Evolutionary conservation across 2,797 vertebrate genomes (phyloP).

Genomic region (Lemur catta): DNA sequence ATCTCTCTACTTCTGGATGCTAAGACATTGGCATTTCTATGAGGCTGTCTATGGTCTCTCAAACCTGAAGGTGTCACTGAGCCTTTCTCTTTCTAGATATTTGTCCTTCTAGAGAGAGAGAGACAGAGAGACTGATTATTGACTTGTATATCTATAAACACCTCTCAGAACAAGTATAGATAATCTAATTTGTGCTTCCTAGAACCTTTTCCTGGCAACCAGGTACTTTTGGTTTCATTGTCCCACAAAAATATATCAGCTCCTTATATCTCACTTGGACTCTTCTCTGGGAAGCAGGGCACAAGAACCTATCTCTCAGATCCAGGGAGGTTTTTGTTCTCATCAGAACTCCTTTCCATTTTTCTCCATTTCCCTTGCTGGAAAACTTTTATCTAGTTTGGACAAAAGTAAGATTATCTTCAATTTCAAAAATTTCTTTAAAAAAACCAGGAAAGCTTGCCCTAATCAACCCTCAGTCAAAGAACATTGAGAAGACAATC

Average conservation of each 20-base stretch:
- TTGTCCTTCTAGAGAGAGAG: neutral
- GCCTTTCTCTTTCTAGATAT: neutral
- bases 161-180: neutral
- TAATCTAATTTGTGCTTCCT: neutral
- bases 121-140: neutral
- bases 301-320: neutral
- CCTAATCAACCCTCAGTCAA: neutral
- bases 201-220: neutral
- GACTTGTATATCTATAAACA: neutral
- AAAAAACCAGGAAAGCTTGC: neutral
- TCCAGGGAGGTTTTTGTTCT: neutral
- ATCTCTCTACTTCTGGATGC: neutral
- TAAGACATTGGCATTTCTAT: neutral
- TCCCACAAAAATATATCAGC: neutral
- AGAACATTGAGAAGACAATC: neutral
- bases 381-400: neutral
- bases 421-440: neutral
- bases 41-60: neutral
- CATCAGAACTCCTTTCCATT: neutral
- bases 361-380: neutral
- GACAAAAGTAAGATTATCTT: conserved; percentile 22
- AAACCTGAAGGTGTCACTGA: neutral
- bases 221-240: neutral
- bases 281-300: neutral
- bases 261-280: neutral